Evolutionary conservation across 1,140 invertebrate species (phyloP).

Genomic region (Ceratosolen solmsi): DNA sequence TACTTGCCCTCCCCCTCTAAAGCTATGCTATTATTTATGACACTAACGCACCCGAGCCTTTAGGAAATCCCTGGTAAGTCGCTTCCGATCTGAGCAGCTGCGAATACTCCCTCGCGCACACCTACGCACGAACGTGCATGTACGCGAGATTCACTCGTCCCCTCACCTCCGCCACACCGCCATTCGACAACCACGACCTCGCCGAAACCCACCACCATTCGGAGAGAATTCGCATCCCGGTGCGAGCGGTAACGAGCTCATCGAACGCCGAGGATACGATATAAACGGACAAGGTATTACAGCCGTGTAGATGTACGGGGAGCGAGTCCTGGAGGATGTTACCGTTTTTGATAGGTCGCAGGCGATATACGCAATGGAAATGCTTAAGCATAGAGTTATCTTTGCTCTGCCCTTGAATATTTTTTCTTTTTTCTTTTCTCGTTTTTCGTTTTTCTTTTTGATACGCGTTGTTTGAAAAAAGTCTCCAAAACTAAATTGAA

Average conservation of each 20-base stretch:
- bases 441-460: too few species aligned
- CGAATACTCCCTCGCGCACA: background rate
- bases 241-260: slow-evolving; percentile 1
- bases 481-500: too few species aligned
- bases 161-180: background rate
- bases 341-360: slow-evolving; percentile 9
- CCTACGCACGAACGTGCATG: background rate
- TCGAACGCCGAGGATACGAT: background rate
- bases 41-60: background rate
- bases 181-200: too few species aligned
- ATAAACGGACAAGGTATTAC: too few species aligned
- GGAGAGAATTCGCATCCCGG: background rate
- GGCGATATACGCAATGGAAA: too few species aligned
- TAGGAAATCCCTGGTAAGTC: background rate
- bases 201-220: too few species aligned
- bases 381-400: too few species aligned
- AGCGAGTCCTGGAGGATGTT: background rate
- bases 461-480: too few species aligned
- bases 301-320: too few species aligned
- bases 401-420: too few species aligned
- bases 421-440: too few species aligned
- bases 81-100: slow-evolving; percentile 4
- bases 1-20: background rate
- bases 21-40: slow-evolving; percentile 43
- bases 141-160: background rate